Base-by-base conservation (phyloP, 2,797 vertebrate genomes). In the Phrynocephalus vlangalii region DNA sequence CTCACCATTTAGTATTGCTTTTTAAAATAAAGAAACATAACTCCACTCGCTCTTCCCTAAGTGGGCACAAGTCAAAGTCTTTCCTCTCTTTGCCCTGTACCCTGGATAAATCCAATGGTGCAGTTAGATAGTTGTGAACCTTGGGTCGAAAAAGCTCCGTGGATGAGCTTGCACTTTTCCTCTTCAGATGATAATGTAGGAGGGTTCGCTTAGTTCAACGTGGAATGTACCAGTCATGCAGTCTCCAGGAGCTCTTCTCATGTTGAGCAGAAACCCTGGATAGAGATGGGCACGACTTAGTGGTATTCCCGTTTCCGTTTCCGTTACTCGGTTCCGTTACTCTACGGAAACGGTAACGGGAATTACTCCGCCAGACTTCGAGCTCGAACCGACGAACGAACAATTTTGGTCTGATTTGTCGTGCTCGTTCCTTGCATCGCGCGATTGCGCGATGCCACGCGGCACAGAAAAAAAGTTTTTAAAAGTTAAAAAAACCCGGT, bases 1-100 rank as follows among this genome's bases (percentile, higher is more conserved):
- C 89, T 92, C 90, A 92, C 92, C 89, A 73, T 67, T 18, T 26
- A 24, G 24, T 60, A 6, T 81, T 44, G 38, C 5, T 44, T 44
- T 44, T 60, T 30, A 77, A 87, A 87, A 38, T 10, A 22, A 30
- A 7, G 56, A 68, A 76, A 26, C 20, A 1, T 81, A 20, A 24
- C 50, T 50, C 67, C 16, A 44, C 15, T 52, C 48, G 13, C 44
- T 76, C 9, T 82, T 77, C 38, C 33, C 60, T 28, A 68, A 68
- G 56, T 50, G 33, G 56, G 6, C 18, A 76, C 26, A 63, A 18
- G 11, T 24, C 26, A 60, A 86, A 38, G 52, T 56, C n/a, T 68
- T 67, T 18, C 72, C n/a, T 22, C 3, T 3, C 8, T 52, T 26
- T 15, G 0, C 5, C 28, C 1, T 38, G 20, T 22, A 68, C 82